Percentiles rank a stretch among this genome's conserved stretches.
These are phyloP conservation scores for Leuciscus idus DNA, from an alignment of 2,113 vertebrate species.

Conservation along the genomic window DNA sequence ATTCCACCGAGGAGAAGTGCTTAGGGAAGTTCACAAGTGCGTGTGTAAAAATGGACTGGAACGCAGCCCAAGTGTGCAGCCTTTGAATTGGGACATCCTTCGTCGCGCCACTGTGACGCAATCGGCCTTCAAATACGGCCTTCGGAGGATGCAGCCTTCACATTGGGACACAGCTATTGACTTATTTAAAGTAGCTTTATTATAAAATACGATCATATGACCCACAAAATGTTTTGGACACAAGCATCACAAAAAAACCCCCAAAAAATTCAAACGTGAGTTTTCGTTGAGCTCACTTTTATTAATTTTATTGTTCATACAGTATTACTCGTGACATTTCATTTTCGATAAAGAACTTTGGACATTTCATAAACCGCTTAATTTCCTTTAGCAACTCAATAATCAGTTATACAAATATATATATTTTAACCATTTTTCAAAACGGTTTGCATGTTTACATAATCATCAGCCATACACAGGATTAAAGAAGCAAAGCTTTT, in stretches of 20 bases:
- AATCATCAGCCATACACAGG: background rate
- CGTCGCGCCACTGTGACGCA: no score
- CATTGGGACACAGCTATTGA: no score
- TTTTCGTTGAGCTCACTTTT: slow-evolving; percentile 41
- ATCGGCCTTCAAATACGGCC: no score
- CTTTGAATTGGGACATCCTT: no score
- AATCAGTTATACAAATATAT: background rate
- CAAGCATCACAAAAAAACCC: background rate
- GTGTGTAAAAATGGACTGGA: no score
- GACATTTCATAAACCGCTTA: background rate
- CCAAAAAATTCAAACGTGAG: background rate
- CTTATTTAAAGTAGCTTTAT: background rate
- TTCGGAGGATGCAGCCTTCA: no score
- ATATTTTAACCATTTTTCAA: background rate
- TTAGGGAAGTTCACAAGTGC: no score
- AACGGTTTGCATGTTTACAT: background rate
- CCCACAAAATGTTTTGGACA: background rate
- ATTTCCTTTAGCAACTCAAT: background rate
- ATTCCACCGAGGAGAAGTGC: no score
- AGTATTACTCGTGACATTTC: background rate
- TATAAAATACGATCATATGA: background rate
- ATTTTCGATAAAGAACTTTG: background rate
- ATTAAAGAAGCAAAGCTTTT: background rate
- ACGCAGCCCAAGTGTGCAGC: no score
- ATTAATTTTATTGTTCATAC: slow-evolving; percentile 23